Conservation (phyloP, 2,113 vertebrate species). For the Eupsittula cactorum region DNA sequence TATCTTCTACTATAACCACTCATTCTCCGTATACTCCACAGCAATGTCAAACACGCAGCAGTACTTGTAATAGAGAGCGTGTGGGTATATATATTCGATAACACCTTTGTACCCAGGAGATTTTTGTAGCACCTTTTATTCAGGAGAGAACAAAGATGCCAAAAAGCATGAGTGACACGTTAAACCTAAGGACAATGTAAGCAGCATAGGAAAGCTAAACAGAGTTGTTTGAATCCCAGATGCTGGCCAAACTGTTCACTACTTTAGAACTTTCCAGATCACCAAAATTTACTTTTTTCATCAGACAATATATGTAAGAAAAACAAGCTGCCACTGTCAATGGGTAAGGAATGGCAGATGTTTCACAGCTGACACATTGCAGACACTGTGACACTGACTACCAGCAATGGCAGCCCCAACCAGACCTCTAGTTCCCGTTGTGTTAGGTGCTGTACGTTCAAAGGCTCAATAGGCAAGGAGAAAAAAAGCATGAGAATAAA, state of each 20-base stretch:
- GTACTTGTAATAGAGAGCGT: not conserved
- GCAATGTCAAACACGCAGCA: not conserved
- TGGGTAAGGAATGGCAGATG: not conserved
- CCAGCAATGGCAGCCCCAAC: not conserved
- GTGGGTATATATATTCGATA: not conserved
- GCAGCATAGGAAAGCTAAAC: not conserved
- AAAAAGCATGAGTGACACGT: not conserved
- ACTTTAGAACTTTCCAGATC: not conserved
- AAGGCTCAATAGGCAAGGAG: not conserved
- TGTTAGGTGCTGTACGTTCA: not conserved
- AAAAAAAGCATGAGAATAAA: not conserved
- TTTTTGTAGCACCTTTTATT: not conserved
- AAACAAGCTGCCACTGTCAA: not conserved
- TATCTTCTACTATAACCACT: not conserved
- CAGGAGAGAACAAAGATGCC: not conserved
- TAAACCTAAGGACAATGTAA: not conserved
- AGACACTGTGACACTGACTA: not conserved
- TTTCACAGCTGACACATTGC: not conserved
- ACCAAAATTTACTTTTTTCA: conserved; percentile 1
- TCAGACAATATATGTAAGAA: not conserved
- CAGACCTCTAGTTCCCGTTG: not conserved
- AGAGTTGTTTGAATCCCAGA: not conserved
- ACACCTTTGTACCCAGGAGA: not conserved
- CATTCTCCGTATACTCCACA: not conserved
- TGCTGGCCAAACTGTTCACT: not conserved